Evolutionary conservation across 2,888 invertebrate species (phyloP).

Genomic region (Agrochola macilenta): DNA sequence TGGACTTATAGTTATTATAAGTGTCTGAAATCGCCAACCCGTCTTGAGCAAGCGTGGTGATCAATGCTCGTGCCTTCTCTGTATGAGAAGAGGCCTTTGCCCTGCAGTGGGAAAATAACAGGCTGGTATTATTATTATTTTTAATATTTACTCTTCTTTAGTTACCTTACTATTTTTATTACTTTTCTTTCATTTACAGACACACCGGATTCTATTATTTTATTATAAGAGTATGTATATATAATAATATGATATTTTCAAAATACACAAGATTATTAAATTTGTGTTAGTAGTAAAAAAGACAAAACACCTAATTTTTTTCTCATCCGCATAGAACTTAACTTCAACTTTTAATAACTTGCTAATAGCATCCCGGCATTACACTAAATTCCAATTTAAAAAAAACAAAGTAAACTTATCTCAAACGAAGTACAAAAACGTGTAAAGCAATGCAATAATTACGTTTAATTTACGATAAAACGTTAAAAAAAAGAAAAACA

Average conservation of each 20-base stretch:
- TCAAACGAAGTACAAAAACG: conserved; percentile 77
- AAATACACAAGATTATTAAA: neutral
- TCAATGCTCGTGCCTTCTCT: too few species aligned
- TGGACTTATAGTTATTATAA: too few species aligned
- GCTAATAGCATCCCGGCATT: conserved; percentile 27
- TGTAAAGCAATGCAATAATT: conserved; percentile 85
- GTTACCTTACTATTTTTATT: too few species aligned
- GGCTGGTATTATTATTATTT: too few species aligned
- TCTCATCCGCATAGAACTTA: neutral
- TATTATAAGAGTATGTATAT: too few species aligned
- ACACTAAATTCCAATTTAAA: conserved; percentile 58
- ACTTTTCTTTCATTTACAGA: too few species aligned
- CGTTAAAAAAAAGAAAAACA: conserved; percentile 79
- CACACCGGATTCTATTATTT: too few species aligned
- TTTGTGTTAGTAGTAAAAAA: neutral
- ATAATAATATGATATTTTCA: neutral
- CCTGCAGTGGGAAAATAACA: too few species aligned
- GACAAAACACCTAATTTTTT: neutral
- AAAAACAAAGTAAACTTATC: conserved; percentile 59
- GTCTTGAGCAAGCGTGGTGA: too few species aligned
- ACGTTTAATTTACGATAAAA: conserved; percentile 80
- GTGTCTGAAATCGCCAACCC: too few species aligned
- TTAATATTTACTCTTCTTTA: too few species aligned
- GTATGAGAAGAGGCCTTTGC: too few species aligned
- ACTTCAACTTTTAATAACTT: neutral